Conservation (phyloP, 2,888 invertebrate species). For the Ophion costatus region DNA sequence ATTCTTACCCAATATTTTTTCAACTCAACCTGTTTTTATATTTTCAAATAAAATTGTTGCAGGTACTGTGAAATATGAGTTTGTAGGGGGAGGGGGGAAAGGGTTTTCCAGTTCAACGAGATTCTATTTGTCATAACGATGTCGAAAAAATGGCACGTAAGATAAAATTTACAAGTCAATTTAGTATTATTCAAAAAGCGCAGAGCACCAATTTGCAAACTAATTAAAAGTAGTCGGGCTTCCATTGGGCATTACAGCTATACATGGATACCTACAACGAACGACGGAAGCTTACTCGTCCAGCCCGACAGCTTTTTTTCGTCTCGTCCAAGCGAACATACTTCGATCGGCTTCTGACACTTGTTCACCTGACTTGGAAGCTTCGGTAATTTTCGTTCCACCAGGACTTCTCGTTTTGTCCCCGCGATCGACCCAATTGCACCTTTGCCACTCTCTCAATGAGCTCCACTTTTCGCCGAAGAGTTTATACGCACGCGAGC, state of each 20-base stretch:
- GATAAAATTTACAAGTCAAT: background rate
- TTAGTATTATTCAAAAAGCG: background rate
- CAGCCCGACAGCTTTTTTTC: background rate
- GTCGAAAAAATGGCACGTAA: background rate
- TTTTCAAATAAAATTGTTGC: no score
- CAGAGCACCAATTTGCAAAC: background rate
- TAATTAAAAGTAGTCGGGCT: background rate
- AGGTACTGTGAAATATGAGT: no score
- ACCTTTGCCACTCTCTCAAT: background rate
- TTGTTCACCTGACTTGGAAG: background rate
- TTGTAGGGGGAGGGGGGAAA: background rate
- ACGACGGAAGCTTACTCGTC: background rate
- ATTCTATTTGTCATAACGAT: background rate
- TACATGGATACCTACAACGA: background rate
- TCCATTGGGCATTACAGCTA: background rate
- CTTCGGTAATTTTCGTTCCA: conserved; percentile 15
- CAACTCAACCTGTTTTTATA: no score
- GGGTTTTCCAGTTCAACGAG: background rate
- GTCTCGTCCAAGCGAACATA: background rate
- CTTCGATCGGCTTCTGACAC: background rate
- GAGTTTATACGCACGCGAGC: conserved; percentile 2
- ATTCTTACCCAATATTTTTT: no score
- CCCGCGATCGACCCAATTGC: conserved; percentile 16
- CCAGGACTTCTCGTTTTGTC: background rate
- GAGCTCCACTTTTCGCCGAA: background rate